phyloP scores from a whole-genome alignment of 2,888 invertebrate species.

The Ormyrus labotus region DNA sequence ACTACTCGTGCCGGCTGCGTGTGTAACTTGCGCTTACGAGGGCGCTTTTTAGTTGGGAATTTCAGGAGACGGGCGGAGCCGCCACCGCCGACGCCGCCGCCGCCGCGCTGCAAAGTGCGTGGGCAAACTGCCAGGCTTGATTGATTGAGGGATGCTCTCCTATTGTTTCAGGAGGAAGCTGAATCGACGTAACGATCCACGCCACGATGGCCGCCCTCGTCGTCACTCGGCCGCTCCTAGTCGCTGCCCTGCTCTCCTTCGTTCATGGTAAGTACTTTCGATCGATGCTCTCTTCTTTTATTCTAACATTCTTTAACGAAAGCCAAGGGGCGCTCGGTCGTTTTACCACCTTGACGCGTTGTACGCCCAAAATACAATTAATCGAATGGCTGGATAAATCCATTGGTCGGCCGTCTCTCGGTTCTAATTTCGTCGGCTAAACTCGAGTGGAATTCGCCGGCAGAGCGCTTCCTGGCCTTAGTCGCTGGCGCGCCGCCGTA shows the following conservation, averaged over 20 bases:
- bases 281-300: too few species aligned
- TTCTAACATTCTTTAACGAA: too few species aligned
- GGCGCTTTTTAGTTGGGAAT: background rate
- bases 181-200: slow-evolving; percentile 75
- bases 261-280: slow-evolving; percentile 70
- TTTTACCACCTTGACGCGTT: too few species aligned
- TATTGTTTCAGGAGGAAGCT: slow-evolving; percentile 74
- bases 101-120: slow-evolving; percentile 5
- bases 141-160: slow-evolving; percentile 72
- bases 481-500: too few species aligned
- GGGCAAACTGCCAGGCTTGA: slow-evolving; percentile 64
- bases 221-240: slow-evolving; percentile 72
- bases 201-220: slow-evolving; percentile 60
- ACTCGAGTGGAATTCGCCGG: too few species aligned
- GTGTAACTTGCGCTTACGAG: slow-evolving; percentile 2
- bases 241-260: slow-evolving; percentile 71
- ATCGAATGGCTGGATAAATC: too few species aligned
- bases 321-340: too few species aligned
- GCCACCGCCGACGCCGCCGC: background rate
- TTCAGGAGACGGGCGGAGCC: too few species aligned
- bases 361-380: too few species aligned
- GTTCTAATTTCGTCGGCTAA: too few species aligned
- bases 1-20: background rate
- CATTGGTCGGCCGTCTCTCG: too few species aligned
- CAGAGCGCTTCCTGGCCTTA: too few species aligned